These are phyloP conservation scores for Galerucella pusilla DNA, from an alignment of 2,888 invertebrate species.

Conservation along the genomic window DNA sequence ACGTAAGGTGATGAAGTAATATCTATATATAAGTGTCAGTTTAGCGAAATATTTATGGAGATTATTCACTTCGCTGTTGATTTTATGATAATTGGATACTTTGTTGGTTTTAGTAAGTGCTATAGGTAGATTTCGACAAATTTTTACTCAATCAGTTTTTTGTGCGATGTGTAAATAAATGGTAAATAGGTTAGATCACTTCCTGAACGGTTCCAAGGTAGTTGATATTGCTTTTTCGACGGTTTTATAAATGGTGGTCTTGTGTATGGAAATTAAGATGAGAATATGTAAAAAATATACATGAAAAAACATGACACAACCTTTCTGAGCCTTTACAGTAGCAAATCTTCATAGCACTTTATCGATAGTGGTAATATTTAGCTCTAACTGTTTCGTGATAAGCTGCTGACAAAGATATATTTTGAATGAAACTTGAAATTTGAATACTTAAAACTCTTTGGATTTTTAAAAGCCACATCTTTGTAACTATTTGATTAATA, in stretches of 20 bases:
- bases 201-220: slow-evolving; percentile 12
- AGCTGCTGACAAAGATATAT: too few species aligned
- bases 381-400: too few species aligned
- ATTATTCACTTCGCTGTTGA: slow-evolving; percentile 17
- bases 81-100: slow-evolving; percentile 21
- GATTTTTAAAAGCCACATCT: too few species aligned
- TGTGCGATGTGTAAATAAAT: not conserved
- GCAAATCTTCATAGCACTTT: too few species aligned
- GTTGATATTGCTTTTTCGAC: not conserved
- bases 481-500: not conserved
- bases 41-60: slow-evolving; percentile 16
- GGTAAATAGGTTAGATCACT: slow-evolving; percentile 10
- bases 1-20: slow-evolving; percentile 20
- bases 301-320: too few species aligned
- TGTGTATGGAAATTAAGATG: too few species aligned
- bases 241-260: not conserved
- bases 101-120: slow-evolving; percentile 18
- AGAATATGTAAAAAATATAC: too few species aligned
- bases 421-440: too few species aligned
- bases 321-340: too few species aligned
- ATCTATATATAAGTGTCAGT: slow-evolving; percentile 9
- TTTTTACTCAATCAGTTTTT: slow-evolving; percentile 2
- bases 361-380: too few species aligned
- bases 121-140: slow-evolving; percentile 1
- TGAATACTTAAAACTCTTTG: too few species aligned